Percentiles rank a stretch among this genome's conserved stretches.
Conservation (phyloP, 2,888 invertebrate species). For the Invenusta paracnida region DNA sequence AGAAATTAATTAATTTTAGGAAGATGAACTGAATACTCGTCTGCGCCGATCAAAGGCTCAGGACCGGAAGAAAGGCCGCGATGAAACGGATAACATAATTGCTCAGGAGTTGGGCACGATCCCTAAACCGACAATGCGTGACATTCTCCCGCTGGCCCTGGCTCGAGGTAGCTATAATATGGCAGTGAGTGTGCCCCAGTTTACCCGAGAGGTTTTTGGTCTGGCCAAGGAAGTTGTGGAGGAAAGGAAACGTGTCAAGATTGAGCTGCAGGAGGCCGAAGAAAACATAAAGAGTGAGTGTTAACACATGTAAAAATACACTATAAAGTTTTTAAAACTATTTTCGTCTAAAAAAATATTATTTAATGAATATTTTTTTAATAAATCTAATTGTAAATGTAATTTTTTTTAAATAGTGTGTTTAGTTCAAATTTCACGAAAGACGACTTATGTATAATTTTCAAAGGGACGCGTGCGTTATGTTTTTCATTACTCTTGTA, state of each 20-base stretch:
- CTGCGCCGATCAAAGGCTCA: neutral
- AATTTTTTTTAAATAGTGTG: too few relatives aligned
- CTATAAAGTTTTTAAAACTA: too few relatives aligned
- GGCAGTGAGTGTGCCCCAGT: neutral
- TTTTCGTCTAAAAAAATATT: too few relatives aligned
- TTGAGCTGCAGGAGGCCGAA: neutral
- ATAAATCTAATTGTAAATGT: too few relatives aligned
- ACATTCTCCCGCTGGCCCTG: constrained; percentile 27
- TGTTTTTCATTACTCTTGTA: too few relatives aligned
- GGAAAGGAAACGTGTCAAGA: neutral
- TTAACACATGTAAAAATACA: too few relatives aligned
- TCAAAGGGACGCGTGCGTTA: too few relatives aligned
- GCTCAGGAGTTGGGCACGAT: constrained; percentile 9
- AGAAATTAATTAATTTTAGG: too few relatives aligned
- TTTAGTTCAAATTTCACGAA: too few relatives aligned
- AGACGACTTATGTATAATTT: too few relatives aligned
- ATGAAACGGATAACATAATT: neutral
- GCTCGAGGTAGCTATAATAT: neutral
- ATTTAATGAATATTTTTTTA: too few relatives aligned
- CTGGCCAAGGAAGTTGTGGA: neutral
- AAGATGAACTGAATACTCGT: neutral
- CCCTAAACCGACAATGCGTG: constrained; percentile 13
- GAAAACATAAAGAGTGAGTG: constrained; percentile 12
- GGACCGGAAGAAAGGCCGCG: constrained; percentile 33
- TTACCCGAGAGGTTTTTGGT: neutral